phyloP scores from a whole-genome alignment of 2,113 vertebrate species.

The Sturnus vulgaris region DNA sequence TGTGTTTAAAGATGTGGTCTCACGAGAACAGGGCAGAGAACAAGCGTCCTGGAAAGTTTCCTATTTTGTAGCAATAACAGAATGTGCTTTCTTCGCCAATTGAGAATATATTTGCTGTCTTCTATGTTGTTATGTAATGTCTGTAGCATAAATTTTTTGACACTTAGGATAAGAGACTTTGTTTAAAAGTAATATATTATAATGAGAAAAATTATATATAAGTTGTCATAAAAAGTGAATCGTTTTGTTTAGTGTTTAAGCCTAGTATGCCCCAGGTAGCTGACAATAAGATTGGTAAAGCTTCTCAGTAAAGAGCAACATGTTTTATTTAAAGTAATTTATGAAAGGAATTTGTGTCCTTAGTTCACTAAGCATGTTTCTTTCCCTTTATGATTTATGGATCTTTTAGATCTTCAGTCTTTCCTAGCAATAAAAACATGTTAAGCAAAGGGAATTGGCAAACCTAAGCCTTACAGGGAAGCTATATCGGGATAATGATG shows the following conservation, averaged over 20 bases:
- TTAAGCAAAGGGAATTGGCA: conserved; percentile 1
- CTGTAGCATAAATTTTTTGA: neutral
- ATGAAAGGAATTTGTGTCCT: neutral
- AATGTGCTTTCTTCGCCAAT: neutral
- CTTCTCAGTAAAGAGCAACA: neutral
- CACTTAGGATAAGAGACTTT: neutral
- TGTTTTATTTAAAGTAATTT: neutral
- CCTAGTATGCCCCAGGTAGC: neutral
- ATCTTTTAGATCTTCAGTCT: neutral
- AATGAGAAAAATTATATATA: neutral
- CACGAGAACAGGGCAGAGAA: neutral
- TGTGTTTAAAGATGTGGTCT: neutral
- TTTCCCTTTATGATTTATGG: neutral
- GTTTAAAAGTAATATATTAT: neutral
- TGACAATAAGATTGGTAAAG: neutral
- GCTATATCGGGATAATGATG: neutral
- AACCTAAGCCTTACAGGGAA: neutral
- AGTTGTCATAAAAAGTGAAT: neutral
- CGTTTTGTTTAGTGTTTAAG: neutral
- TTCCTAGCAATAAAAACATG: neutral
- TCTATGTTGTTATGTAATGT: neutral
- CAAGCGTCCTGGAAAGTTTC: neutral
- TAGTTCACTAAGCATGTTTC: neutral
- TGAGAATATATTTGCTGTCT: neutral
- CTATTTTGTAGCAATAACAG: neutral